These are phyloP conservation scores for Leptothorax acervorum DNA, from an alignment of 2,888 invertebrate genomes.

Conservation along the genomic window DNA sequence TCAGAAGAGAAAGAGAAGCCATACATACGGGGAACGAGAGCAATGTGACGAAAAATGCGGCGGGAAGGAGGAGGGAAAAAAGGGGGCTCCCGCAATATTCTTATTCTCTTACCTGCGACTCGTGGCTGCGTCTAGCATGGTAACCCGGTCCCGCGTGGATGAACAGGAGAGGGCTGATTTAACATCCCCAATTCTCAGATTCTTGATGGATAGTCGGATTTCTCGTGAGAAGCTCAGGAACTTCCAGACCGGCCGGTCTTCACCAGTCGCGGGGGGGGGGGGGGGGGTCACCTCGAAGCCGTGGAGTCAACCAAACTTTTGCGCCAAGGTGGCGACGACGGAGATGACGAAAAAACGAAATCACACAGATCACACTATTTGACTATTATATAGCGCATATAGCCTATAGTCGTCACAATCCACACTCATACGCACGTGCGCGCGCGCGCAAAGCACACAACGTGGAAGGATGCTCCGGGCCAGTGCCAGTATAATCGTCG, in stretches of 20 bases:
- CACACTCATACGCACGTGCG: too few species aligned
- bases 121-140: slow-evolving; percentile 83
- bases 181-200: slow-evolving; percentile 65
- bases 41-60: background rate
- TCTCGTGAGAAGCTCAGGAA: slow-evolving; percentile 61
- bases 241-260: slow-evolving; percentile 41
- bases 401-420: too few species aligned
- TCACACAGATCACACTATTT: too few species aligned
- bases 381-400: too few species aligned
- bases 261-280: too few species aligned
- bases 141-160: slow-evolving; percentile 76
- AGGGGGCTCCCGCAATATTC: slow-evolving; percentile 59
- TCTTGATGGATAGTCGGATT: slow-evolving; percentile 49
- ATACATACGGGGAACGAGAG: slow-evolving; percentile 37
- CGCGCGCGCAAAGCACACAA: slow-evolving; percentile 54
- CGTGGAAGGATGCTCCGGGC: slow-evolving; percentile 71
- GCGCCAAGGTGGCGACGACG: too few species aligned
- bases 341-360: background rate
- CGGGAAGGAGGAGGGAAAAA: background rate
- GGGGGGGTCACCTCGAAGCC: background rate
- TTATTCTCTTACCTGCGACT: slow-evolving; percentile 81
- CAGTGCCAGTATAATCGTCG: background rate
- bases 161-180: slow-evolving; percentile 66
- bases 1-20: slow-evolving; percentile 8
- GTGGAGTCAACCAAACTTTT: background rate